Conservation (phyloP, 2,888 invertebrate species). For the Rhingia campestris region DNA sequence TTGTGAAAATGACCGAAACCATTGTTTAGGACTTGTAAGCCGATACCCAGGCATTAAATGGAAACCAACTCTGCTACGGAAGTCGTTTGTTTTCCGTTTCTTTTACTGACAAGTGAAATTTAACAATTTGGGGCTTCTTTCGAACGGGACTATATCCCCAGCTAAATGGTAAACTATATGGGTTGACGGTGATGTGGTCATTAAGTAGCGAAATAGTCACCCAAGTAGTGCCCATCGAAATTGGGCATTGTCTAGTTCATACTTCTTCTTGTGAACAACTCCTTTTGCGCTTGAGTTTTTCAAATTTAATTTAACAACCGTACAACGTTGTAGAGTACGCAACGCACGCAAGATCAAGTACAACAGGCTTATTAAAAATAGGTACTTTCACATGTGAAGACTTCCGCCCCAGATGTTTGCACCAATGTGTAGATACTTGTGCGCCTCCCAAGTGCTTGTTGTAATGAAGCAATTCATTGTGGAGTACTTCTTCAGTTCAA, state of each 20-base stretch:
- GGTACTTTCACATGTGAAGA: slow-evolving; percentile 47
- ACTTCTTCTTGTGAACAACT: not conserved
- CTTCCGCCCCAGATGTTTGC: slow-evolving; percentile 51
- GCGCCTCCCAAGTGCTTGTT: not conserved
- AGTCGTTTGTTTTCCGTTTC: slow-evolving; percentile 22
- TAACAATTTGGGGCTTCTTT: slow-evolving; percentile 38
- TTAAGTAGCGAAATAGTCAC: slow-evolving; percentile 36
- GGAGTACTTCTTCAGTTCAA: slow-evolving; percentile 39
- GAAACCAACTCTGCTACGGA: slow-evolving; percentile 27
- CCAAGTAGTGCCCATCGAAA: slow-evolving; percentile 8
- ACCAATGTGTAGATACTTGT: not conserved
- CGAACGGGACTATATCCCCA: not conserved
- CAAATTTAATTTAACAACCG: slow-evolving; percentile 25
- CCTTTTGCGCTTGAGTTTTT: not conserved
- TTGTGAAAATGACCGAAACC: slow-evolving; percentile 34
- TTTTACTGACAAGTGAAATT: slow-evolving; percentile 37
- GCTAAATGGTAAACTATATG: slow-evolving; percentile 10
- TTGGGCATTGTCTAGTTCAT: not conserved
- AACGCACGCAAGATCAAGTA: not conserved
- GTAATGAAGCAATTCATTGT: slow-evolving; percentile 24
- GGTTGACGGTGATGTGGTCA: slow-evolving; percentile 17
- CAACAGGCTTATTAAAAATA: slow-evolving; percentile 10
- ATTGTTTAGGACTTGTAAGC: slow-evolving; percentile 41
- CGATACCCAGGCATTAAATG: slow-evolving; percentile 36
- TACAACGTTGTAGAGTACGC: slow-evolving; percentile 1